phyloP scores from a whole-genome alignment of 1,140 invertebrate species.

The Magallana gigas region DNA sequence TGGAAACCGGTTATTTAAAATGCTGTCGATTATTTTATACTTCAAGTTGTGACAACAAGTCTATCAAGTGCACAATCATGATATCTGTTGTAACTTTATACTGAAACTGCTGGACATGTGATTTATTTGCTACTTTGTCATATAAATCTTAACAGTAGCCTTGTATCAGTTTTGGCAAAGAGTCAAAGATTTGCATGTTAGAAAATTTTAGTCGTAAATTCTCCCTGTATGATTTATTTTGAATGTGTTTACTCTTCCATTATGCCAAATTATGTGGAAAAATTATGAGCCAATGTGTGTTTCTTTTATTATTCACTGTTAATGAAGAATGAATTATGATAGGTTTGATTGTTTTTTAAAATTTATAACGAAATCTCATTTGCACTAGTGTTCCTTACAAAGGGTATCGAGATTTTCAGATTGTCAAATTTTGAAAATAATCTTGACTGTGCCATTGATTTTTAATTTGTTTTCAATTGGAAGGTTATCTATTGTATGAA shows the following conservation, averaged over 20 bases:
- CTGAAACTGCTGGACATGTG: slow-evolving; percentile 17
- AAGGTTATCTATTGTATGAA: too few species aligned
- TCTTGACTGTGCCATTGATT: not conserved
- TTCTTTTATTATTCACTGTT: too few species aligned
- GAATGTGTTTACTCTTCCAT: not conserved
- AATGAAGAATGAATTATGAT: too few species aligned
- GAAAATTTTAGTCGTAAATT: too few species aligned
- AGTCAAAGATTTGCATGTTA: too few species aligned
- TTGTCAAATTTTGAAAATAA: not conserved
- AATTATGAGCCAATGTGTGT: too few species aligned
- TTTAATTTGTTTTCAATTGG: not conserved
- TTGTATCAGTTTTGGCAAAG: too few species aligned
- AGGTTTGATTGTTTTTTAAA: too few species aligned
- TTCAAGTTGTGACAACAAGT: not conserved
- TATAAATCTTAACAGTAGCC: too few species aligned
- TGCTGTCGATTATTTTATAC: not conserved
- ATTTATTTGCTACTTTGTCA: not conserved
- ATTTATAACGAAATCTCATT: not conserved
- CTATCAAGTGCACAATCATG: not conserved
- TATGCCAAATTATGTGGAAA: slow-evolving; percentile 2
- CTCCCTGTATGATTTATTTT: not conserved
- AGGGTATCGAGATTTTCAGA: not conserved
- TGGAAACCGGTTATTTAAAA: slow-evolving; percentile 9
- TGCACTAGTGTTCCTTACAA: not conserved
- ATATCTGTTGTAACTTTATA: not conserved